Base-by-base conservation (phyloP, 2,113 vertebrate genomes). In the Dryoscopus gambensis region DNA sequence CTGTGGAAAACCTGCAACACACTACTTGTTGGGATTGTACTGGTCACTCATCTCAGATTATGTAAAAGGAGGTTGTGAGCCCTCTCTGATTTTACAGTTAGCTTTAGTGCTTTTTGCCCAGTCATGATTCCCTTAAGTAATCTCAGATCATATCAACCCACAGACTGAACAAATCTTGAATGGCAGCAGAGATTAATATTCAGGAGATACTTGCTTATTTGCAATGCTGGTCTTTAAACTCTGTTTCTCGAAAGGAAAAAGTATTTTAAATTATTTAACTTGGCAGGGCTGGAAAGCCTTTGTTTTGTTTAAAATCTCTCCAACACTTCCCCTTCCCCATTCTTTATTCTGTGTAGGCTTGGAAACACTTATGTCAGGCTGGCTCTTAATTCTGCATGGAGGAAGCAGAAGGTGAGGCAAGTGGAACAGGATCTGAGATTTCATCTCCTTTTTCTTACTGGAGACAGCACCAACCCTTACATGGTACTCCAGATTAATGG, bases 211-310 rank as follows among this genome's bases (percentile, higher is more conserved):
- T 84, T 67, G 5, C 42, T 90, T 60, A 89, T 90, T 77, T 86
- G n/a, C 39, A 42, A 42, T 47, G 33, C 37, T n/a, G 25, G 28
- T 80, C 63, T 85, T 74, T 6, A 80, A 75, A 53, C 39, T 56
- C 52, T 9, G 7, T 46, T 87, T 84, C 78, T 85, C 75, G 28
- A 84, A 76, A 91, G 35, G 52, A 78, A 94, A 89, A 95, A 71
- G 8, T 39, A 84, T 63, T 68, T 60, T 46, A 70, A 85, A 57
- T 40, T 83, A 85, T 70, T 81, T 87, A 44, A 33, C 60, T 90
- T 90, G 30, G 76, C 50, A 70, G 85, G 33, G 19, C 21, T 92
- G 47, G 31, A 83, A 92, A 63, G 47, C 3, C 27, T 65, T 86
- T 33, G 33, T 35, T 80, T 80, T 77, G 33, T 79, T 85, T 95